Percentiles rank a stretch among this genome's conserved stretches.
phyloP scores from a whole-genome alignment of 2,797 vertebrate species.

The Liasis olivaceus region DNA sequence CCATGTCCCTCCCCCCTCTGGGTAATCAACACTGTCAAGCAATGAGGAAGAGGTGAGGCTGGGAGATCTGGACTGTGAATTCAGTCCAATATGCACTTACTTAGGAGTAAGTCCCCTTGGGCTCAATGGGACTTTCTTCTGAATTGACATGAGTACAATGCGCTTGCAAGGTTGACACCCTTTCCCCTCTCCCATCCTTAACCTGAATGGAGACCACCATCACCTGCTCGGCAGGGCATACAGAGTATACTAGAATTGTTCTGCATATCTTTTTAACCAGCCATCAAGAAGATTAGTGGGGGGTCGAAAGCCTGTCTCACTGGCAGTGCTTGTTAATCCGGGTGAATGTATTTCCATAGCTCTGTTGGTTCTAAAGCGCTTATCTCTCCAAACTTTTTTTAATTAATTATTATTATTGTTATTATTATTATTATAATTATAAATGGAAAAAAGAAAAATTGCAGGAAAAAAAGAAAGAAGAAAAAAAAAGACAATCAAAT shows the following conservation, averaged over 20 bases:
- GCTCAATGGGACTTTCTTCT: not conserved
- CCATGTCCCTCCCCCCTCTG: too few species aligned
- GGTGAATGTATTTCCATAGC: conserved; percentile 72
- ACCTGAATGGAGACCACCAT: not conserved
- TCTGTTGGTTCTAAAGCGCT: conserved; percentile 77
- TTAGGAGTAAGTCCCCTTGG: not conserved
- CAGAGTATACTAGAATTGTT: not conserved
- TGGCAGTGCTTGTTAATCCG: not conserved
- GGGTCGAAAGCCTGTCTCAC: not conserved
- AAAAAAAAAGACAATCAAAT: conserved; percentile 95
- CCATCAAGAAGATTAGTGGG: not conserved
- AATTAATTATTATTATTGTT: not conserved
- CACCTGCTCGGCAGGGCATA: too few species aligned
- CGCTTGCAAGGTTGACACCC: not conserved
- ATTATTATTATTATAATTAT: conserved; percentile 73
- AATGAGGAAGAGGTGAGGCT: not conserved
- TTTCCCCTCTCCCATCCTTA: not conserved
- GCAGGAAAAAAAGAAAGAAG: conserved; percentile 58
- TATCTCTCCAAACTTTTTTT: conserved; percentile 67
- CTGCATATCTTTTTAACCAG: not conserved
- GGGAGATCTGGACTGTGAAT: not conserved
- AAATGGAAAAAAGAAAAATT: conserved; percentile 71
- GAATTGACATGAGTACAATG: not conserved
- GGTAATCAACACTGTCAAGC: not conserved
- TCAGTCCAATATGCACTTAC: not conserved